Conservation (phyloP, 2,888 invertebrate species). For the Oligia strigilis region DNA sequence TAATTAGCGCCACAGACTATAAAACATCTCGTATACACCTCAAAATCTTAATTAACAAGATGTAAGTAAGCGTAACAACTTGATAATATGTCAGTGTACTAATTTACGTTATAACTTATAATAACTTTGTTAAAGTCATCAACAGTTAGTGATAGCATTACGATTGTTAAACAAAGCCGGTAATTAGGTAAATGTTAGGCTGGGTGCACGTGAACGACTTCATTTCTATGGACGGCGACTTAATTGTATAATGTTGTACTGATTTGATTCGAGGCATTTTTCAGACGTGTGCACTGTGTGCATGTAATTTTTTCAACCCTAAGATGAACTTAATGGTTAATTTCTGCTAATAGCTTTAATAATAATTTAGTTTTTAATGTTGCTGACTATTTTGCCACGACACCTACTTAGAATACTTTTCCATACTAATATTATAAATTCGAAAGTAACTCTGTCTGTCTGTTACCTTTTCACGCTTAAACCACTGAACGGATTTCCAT, state of each 20-base stretch:
- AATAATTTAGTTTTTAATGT: background rate
- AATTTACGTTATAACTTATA: conserved; percentile 48
- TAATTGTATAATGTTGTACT: conserved; percentile 30
- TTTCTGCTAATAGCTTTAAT: conserved; percentile 16
- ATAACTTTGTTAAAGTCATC: conserved; percentile 53
- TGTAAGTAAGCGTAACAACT: conserved; percentile 33
- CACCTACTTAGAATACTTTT: background rate
- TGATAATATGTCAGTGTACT: conserved; percentile 32
- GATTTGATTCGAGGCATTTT: conserved; percentile 13
- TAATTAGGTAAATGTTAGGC: conserved; percentile 46
- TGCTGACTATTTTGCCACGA: background rate
- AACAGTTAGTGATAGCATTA: conserved; percentile 46
- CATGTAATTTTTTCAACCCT: conserved; percentile 12
- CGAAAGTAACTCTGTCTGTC: too few species aligned
- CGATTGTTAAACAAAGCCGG: conserved; percentile 34
- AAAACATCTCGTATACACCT: conserved; percentile 37
- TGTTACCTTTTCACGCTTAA: too few species aligned
- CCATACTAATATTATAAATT: too few species aligned
- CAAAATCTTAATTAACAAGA: conserved; percentile 53
- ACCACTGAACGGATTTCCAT: too few species aligned
- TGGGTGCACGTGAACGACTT: conserved; percentile 28
- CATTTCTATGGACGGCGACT: conserved; percentile 17
- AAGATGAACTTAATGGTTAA: background rate
- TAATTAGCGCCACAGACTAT: conserved; percentile 41
- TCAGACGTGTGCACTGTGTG: background rate